Evolutionary conservation across 2,113 vertebrate genomes (phyloP).

Genomic region (Callionymus lyra): DNA sequence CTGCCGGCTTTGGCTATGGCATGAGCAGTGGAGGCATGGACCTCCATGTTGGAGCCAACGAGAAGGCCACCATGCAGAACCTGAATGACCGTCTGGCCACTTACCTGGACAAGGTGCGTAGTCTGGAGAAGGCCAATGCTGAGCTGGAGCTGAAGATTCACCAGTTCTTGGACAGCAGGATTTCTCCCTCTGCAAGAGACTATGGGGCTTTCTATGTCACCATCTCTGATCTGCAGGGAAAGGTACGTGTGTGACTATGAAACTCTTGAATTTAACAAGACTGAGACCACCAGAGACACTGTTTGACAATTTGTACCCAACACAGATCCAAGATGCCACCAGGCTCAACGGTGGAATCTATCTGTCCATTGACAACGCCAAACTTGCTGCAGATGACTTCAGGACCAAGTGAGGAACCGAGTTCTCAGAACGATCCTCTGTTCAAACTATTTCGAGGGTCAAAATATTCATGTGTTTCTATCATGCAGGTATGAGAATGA

Average conservation of each 20-base stretch:
- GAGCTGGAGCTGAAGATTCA: conserved; percentile 79
- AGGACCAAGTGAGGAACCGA: no score
- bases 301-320: no score
- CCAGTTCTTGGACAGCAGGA: conserved; percentile 78
- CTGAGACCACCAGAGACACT: no score
- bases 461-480: conserved; percentile 4
- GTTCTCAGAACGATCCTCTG: no score
- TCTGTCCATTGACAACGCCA: no score
- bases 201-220: conserved; percentile 68
- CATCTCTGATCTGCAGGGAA: conserved; percentile 75
- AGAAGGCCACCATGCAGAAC: conserved; percentile 90
- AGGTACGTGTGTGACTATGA: conserved; percentile 61
- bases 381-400: no score
- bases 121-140: conserved; percentile 73
- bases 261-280: background rate
- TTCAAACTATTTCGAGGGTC: background rate
- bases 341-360: no score
- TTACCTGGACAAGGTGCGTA: conserved; percentile 82
- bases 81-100: conserved; percentile 82
- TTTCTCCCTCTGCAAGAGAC: conserved; percentile 59
- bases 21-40: conserved; percentile 6
- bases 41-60: conserved; percentile 57
- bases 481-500: conserved; percentile 77
- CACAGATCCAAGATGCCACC: no score
- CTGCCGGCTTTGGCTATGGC: background rate